Evolutionary conservation across 2,113 vertebrate genomes (phyloP).

Genomic region (Ptyas mucosa): DNA sequence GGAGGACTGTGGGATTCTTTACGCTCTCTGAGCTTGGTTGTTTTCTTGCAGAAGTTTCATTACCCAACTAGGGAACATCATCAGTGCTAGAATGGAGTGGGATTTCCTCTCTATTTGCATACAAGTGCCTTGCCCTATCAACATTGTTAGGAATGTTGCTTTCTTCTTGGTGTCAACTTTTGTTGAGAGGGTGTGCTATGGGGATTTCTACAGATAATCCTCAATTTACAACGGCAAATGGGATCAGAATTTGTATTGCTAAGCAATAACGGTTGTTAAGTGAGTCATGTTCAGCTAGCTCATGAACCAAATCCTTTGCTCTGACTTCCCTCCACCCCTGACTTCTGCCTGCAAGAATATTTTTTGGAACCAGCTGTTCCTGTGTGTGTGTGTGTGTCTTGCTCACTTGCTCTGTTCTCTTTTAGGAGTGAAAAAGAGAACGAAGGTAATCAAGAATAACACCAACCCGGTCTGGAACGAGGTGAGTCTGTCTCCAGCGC

Average conservation of each 20-base stretch:
- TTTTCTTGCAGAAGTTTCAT: too few relatives aligned
- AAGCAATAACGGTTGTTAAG: neutral
- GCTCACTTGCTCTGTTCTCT: neutral
- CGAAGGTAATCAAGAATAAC: slow-evolving; percentile 94
- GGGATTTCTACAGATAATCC: neutral
- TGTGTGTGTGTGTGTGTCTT: neutral
- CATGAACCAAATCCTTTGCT: neutral
- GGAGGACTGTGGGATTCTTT: too few relatives aligned
- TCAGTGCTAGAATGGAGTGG: too few relatives aligned
- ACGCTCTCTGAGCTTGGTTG: too few relatives aligned
- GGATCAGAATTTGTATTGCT: neutral
- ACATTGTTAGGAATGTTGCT: neutral
- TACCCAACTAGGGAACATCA: too few relatives aligned
- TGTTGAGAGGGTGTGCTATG: neutral
- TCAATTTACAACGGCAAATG: neutral
- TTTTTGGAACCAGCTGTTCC: too few relatives aligned
- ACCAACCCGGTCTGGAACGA: slow-evolving; percentile 95
- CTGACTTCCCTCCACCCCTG: neutral
- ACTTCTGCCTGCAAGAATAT: neutral
- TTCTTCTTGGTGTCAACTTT: neutral
- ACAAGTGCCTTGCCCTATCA: too few relatives aligned
- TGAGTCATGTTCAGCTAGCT: neutral
- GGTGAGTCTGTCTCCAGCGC: slow-evolving; percentile 61
- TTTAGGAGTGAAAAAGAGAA: slow-evolving; percentile 92
- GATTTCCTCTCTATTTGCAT: neutral